phyloP scores from a whole-genome alignment of 1,140 invertebrate genomes.

The Bombus superbus region DNA sequence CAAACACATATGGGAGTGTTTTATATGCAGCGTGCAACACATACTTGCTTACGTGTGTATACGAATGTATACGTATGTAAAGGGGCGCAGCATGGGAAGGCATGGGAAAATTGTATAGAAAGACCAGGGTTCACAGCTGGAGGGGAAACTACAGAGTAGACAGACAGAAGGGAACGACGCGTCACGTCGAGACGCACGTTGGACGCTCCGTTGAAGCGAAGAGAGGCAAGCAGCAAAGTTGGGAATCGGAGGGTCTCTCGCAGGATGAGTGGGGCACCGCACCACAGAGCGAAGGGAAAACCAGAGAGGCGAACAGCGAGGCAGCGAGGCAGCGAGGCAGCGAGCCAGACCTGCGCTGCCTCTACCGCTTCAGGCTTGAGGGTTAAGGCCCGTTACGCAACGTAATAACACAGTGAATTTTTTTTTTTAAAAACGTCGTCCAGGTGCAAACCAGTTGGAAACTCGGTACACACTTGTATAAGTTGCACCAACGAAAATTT shows the following conservation, averaged over 20 bases:
- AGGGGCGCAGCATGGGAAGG: slow-evolving; percentile 49
- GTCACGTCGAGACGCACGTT: slow-evolving; percentile 28
- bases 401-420: slow-evolving; percentile 58
- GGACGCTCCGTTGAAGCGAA: slow-evolving; percentile 63
- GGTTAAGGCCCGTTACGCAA: slow-evolving; percentile 64
- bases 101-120: slow-evolving; percentile 53
- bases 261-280: slow-evolving; percentile 42
- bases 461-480: slow-evolving; percentile 11
- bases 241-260: slow-evolving; percentile 57
- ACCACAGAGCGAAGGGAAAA: background rate
- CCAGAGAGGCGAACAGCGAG: background rate
- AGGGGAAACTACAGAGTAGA: slow-evolving; percentile 44
- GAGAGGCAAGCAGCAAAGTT: slow-evolving; percentile 30
- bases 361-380: slow-evolving; percentile 50
- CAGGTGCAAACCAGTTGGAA: slow-evolving; percentile 28
- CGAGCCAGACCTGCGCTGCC: slow-evolving; percentile 16
- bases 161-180: slow-evolving; percentile 53
- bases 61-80: background rate
- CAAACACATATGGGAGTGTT: background rate
- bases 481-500: slow-evolving; percentile 4
- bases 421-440: slow-evolving; percentile 40
- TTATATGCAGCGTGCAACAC: background rate
- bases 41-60: no score
- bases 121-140: slow-evolving; percentile 30
- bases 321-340: background rate